phyloP scores from a whole-genome alignment of 2,888 invertebrate genomes.

The Hirtodrosophila histrioides region DNA sequence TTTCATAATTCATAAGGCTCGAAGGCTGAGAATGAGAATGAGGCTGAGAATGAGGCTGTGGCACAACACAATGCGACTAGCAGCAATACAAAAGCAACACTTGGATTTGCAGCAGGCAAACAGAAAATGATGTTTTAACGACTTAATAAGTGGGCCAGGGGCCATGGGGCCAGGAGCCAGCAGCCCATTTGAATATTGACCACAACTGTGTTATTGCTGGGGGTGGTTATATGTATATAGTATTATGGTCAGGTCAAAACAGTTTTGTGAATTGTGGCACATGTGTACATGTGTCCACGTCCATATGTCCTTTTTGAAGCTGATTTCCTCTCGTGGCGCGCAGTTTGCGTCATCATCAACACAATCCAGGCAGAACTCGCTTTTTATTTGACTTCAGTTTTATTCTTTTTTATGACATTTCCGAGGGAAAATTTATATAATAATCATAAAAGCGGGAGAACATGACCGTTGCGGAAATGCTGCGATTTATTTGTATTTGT shows the following conservation, averaged over 20 bases:
- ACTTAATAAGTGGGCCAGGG: slow-evolving; percentile 64
- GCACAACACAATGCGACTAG: slow-evolving; percentile 1
- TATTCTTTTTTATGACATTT: slow-evolving; percentile 56
- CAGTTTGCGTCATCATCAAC: slow-evolving; percentile 54
- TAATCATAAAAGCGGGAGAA: slow-evolving; percentile 72
- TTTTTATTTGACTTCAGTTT: slow-evolving; percentile 62
- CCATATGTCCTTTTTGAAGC: slow-evolving; percentile 24
- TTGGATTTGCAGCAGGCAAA: slow-evolving; percentile 52
- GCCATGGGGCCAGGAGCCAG: slow-evolving; percentile 19
- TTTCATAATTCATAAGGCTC: slow-evolving; percentile 72
- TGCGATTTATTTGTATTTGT: slow-evolving; percentile 74
- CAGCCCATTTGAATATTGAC: slow-evolving; percentile 64
- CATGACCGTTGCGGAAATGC: slow-evolving; percentile 71
- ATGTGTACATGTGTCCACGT: slow-evolving; percentile 32
- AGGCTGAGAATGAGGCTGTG: neutral
- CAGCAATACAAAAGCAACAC: slow-evolving; percentile 46
- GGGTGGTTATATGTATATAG: too few relatives aligned
- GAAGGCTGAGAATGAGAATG: neutral
- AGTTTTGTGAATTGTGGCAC: slow-evolving; percentile 9
- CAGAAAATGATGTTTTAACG: slow-evolving; percentile 68
- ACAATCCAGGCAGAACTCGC: slow-evolving; percentile 31
- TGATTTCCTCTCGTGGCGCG: slow-evolving; percentile 26
- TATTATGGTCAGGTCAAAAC: neutral
- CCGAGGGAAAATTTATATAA: slow-evolving; percentile 66
- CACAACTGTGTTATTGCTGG: slow-evolving; percentile 1